phyloP scores from a whole-genome alignment of 2,797 vertebrate genomes.

The Oceanodroma leucorhoa region DNA sequence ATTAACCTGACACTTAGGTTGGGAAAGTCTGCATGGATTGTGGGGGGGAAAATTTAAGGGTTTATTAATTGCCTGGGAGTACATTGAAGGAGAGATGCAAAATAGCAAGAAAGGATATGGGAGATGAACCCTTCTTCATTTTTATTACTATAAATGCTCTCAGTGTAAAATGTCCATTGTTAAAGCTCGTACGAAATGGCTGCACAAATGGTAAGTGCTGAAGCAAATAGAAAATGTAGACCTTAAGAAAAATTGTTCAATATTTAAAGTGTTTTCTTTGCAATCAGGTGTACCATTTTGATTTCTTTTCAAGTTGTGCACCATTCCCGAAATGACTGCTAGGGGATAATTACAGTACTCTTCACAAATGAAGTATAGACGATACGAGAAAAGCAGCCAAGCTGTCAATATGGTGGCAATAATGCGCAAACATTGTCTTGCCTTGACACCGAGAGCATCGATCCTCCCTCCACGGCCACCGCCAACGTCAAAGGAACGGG shows the following conservation, averaged over 20 bases:
- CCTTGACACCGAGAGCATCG: conserved; percentile 31
- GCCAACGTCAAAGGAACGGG: neutral
- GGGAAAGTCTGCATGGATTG: neutral
- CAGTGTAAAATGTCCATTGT: neutral
- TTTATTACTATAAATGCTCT: conserved; percentile 20
- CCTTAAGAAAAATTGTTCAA: conserved; percentile 40
- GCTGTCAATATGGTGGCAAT: conserved; percentile 67
- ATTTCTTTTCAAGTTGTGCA: conserved; percentile 68
- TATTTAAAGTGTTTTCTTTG: conserved; percentile 64
- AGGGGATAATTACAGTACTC: conserved; percentile 75
- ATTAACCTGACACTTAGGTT: conserved; percentile 7
- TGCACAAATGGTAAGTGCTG: neutral
- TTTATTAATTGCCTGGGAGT: conserved; percentile 52
- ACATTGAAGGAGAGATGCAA: conserved; percentile 31
- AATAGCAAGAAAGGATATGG: neutral
- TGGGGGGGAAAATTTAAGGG: neutral
- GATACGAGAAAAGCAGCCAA: conserved; percentile 7
- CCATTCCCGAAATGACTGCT: conserved; percentile 57
- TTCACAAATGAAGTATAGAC: conserved; percentile 70
- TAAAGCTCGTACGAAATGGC: neutral
- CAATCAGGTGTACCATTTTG: conserved; percentile 69
- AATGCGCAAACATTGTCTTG: neutral
- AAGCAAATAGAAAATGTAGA: neutral
- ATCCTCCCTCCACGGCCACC: conserved; percentile 19
- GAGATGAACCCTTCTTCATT: neutral